A percentile compares a stretch with the other conserved stretches of the same genome.
Conservation (phyloP, 2,888 invertebrate genomes). For the Drosophila kokeensis region DNA sequence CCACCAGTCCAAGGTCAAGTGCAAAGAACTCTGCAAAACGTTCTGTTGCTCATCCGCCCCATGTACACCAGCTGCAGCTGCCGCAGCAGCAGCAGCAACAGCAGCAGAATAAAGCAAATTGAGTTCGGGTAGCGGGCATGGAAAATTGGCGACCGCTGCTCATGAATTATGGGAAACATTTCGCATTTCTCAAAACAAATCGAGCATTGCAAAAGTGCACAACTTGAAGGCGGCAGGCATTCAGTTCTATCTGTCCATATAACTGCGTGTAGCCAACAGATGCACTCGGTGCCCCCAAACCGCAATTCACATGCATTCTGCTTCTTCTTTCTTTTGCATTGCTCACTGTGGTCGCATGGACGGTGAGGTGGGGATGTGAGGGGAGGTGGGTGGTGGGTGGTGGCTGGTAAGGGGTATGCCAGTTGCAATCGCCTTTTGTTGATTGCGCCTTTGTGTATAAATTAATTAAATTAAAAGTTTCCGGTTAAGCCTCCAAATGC, state of each 20-base stretch:
- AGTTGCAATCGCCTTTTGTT: constrained; percentile 61
- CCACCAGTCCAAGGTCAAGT: constrained; percentile 15
- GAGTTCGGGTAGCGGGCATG: background rate
- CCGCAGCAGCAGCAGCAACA: background rate
- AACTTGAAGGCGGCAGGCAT: constrained; percentile 37
- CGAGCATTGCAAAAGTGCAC: constrained; percentile 43
- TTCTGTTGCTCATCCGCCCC: constrained; percentile 32
- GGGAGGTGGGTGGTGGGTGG: background rate
- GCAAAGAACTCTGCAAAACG: constrained; percentile 2
- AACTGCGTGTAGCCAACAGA: constrained; percentile 44
- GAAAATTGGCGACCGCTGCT: constrained; percentile 31
- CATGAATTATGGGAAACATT: constrained; percentile 54
- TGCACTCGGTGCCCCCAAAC: constrained; percentile 54
- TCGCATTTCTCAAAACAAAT: constrained; percentile 60
- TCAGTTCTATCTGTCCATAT: constrained; percentile 35
- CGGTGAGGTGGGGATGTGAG: background rate
- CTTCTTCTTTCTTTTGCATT: constrained; percentile 20
- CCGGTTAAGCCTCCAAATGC: constrained; percentile 82
- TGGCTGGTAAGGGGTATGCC: constrained; percentile 14
- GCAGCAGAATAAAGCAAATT: constrained; percentile 16
- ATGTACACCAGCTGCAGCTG: background rate
- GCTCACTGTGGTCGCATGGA: constrained; percentile 20
- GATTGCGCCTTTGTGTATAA: constrained; percentile 84
- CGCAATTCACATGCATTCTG: constrained; percentile 49
- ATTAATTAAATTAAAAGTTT: constrained; percentile 85